Conservation (phyloP, 2,888 invertebrate genomes). For the Ypsolopha scabrella region DNA sequence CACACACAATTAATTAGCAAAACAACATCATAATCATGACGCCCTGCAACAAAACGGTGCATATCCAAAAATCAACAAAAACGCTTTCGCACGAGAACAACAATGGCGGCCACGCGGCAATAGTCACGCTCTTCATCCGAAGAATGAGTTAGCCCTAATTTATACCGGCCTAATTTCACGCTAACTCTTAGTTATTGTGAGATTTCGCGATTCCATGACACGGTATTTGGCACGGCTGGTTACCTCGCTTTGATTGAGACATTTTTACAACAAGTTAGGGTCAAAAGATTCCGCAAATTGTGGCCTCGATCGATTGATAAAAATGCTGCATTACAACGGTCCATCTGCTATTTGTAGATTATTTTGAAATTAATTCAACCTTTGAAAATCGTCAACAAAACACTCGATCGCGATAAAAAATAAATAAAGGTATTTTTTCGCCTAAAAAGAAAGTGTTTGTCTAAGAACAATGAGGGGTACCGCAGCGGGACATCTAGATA, state of each 20-base stretch:
- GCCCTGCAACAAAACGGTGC: constrained; percentile 23
- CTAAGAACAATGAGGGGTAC: constrained; percentile 60
- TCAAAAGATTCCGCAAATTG: constrained; percentile 10
- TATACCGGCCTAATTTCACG: constrained; percentile 60
- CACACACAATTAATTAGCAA: constrained; percentile 44
- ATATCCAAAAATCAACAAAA: constrained; percentile 56
- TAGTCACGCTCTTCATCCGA: constrained; percentile 38
- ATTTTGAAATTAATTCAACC: constrained; percentile 49
- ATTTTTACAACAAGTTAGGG: constrained; percentile 18
- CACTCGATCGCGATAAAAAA: constrained; percentile 48
- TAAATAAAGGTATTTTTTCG: constrained; percentile 45
- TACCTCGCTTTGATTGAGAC: constrained; percentile 43
- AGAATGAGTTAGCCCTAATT: constrained; percentile 55
- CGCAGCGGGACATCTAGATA: constrained; percentile 67
- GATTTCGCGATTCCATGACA: constrained; percentile 54
- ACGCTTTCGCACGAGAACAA: constrained; percentile 44
- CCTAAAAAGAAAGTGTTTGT: constrained; percentile 62
- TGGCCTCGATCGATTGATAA: constrained; percentile 14
- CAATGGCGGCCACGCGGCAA: constrained; percentile 56
- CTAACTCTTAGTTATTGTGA: constrained; percentile 56
- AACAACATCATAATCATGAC: constrained; percentile 25
- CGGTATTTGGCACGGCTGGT: constrained; percentile 55
- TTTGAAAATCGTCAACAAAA: constrained; percentile 35
- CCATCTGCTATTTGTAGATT: constrained; percentile 6
- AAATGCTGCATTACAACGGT: constrained; percentile 34